Evolutionary conservation across 2,888 invertebrate species (phyloP).

Genomic region (Meandrusa payeni): DNA sequence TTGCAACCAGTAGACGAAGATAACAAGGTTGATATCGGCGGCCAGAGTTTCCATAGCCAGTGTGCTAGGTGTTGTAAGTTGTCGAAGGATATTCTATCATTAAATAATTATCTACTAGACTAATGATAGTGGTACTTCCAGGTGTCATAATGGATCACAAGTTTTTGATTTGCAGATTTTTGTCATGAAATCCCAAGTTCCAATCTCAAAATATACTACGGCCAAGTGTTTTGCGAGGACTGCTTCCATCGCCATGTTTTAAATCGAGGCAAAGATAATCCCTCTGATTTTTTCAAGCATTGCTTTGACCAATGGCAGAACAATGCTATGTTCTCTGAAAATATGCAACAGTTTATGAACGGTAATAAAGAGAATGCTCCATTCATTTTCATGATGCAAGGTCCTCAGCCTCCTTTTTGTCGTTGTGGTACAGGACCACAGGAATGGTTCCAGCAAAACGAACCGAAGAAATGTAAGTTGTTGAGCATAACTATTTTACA

Average conservation of each 20-base stretch:
- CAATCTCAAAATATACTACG: constrained; percentile 66
- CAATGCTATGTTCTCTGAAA: constrained; percentile 53
- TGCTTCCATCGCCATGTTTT: constrained; percentile 63
- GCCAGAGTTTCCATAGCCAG: constrained; percentile 59
- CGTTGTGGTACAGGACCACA: constrained; percentile 50
- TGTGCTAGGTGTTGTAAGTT: constrained; percentile 69
- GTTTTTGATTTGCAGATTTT: constrained; percentile 44
- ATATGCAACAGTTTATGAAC: constrained; percentile 60
- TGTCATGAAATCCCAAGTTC: constrained; percentile 56
- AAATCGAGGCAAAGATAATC: constrained; percentile 53
- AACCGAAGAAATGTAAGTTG: constrained; percentile 61
- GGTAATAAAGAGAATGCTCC: constrained; percentile 48
- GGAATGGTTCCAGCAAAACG: constrained; percentile 52
- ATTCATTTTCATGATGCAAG: constrained; percentile 62
- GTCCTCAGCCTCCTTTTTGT: constrained; percentile 52
- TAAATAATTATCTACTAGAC: too few species aligned
- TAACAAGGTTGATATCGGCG: constrained; percentile 53
- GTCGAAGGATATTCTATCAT: too few species aligned
- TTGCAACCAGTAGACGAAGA: constrained; percentile 51
- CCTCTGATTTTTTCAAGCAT: constrained; percentile 62
- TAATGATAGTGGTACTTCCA: too few species aligned
- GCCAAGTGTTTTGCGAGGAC: constrained; percentile 69
- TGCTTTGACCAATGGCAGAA: constrained; percentile 71
- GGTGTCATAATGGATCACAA: too few species aligned
- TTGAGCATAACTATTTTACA: too few species aligned